A percentile compares a stretch with the other conserved stretches of the same genome.
phyloP scores from a whole-genome alignment of 2,888 invertebrate species.

The Xylophagus ater region DNA sequence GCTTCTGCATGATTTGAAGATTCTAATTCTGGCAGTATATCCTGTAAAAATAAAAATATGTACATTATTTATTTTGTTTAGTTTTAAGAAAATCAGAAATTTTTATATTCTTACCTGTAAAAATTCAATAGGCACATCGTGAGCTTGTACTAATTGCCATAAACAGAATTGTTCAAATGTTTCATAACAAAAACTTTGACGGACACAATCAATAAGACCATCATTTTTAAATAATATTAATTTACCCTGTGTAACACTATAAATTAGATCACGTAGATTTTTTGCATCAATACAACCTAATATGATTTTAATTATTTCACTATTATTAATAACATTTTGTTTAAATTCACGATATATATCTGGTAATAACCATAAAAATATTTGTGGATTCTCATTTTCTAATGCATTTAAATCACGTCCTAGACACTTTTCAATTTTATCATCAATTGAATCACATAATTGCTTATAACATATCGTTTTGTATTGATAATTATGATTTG shows the following conservation, averaged over 20 bases:
- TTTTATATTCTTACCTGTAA: constrained; percentile 40
- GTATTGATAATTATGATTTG: constrained; percentile 50
- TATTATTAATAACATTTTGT: constrained; percentile 75
- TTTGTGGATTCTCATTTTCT: constrained; percentile 77
- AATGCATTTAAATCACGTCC: constrained; percentile 76
- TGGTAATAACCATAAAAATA: constrained; percentile 86
- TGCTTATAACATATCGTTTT: constrained; percentile 81
- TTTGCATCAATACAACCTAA: constrained; percentile 82
- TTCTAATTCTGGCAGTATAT: constrained; percentile 59
- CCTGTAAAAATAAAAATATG: constrained; percentile 22
- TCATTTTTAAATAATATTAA: constrained; percentile 72
- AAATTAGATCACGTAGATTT: constrained; percentile 83
- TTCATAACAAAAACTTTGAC: constrained; percentile 86
- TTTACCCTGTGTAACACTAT: constrained; percentile 81
- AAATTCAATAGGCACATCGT: constrained; percentile 86
- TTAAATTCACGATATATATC: constrained; percentile 87
- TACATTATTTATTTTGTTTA: background rate
- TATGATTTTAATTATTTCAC: constrained; percentile 76
- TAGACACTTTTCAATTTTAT: constrained; percentile 61
- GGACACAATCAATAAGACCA: constrained; percentile 60
- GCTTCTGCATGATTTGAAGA: constrained; percentile 85
- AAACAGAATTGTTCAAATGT: constrained; percentile 95
- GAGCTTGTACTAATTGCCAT: constrained; percentile 92
- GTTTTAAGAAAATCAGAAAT: background rate
- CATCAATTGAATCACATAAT: constrained; percentile 69